A percentile compares a stretch with the other conserved stretches of the same genome.
These are phyloP conservation scores for Melangyna quadrimaculata DNA, from an alignment of 2,888 invertebrate species.

Conservation along the genomic window DNA sequence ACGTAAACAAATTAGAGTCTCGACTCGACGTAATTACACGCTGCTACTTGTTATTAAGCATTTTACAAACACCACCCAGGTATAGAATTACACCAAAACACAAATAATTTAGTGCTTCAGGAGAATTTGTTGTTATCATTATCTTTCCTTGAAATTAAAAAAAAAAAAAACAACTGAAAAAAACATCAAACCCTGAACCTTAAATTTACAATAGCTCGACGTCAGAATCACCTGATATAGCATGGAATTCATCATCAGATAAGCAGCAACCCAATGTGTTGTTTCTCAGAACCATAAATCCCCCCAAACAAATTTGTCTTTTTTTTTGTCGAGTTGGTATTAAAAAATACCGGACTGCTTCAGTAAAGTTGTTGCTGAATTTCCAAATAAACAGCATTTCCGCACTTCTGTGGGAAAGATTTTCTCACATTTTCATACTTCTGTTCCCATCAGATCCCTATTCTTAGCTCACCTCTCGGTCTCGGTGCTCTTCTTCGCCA, in stretches of 20 bases:
- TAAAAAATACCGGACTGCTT: neutral
- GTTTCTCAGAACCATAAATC: slow-evolving; percentile 5
- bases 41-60: neutral
- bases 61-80: neutral
- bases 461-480: neutral
- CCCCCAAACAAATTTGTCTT: slow-evolving; percentile 50
- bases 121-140: neutral
- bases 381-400: slow-evolving; percentile 42
- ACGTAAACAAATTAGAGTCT: slow-evolving; percentile 37
- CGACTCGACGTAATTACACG: slow-evolving; percentile 15
- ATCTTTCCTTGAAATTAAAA: neutral
- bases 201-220: neutral
- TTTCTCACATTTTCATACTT: slow-evolving; percentile 21
- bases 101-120: neutral
- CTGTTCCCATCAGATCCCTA: neutral
- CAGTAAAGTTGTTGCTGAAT: neutral
- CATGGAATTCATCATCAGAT: slow-evolving; percentile 57
- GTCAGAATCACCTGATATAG: slow-evolving; percentile 60
- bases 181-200: neutral
- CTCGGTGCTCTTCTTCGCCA: neutral
- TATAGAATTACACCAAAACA: neutral
- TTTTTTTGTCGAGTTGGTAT: neutral
- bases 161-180: neutral
- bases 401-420: slow-evolving; percentile 27
- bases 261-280: slow-evolving; percentile 32